A percentile compares a stretch with the other conserved stretches of the same genome.
These are phyloP conservation scores for Tetragonula clypearis DNA, from an alignment of 1,140 invertebrate genomes.

Conservation along the genomic window DNA sequence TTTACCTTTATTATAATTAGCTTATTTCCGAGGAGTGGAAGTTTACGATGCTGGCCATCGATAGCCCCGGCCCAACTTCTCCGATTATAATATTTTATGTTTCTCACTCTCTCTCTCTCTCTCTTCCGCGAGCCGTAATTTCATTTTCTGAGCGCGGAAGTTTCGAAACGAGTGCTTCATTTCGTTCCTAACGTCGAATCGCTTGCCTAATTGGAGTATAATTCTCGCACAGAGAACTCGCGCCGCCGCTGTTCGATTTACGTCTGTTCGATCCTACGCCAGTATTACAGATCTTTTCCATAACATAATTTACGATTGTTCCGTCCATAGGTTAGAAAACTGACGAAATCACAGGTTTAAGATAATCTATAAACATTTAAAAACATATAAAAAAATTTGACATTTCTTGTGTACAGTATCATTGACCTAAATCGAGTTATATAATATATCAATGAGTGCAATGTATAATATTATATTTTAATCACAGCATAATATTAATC, in stretches of 20 bases:
- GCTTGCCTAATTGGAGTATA: not conserved
- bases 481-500: no score
- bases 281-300: no score
- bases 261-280: not conserved
- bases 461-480: no score
- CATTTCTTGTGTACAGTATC: no score
- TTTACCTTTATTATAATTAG: conserved; percentile 42
- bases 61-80: not conserved
- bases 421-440: no score
- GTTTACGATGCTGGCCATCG: conserved; percentile 5
- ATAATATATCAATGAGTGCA: no score
- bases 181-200: not conserved
- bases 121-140: not conserved
- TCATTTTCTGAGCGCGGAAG: not conserved
- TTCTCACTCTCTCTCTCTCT: not conserved
- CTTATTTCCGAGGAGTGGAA: conserved; percentile 19
- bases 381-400: no score
- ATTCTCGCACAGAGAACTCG: not conserved
- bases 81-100: conserved; percentile 18
- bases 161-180: not conserved
- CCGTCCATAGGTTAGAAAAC: not conserved
- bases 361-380: no score
- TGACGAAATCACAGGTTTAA: not conserved
- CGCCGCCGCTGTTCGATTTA: not conserved
- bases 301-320: not conserved